phyloP scores from a whole-genome alignment of 92 coral and sea anemone species.

The Nematostella vectensis region DNA sequence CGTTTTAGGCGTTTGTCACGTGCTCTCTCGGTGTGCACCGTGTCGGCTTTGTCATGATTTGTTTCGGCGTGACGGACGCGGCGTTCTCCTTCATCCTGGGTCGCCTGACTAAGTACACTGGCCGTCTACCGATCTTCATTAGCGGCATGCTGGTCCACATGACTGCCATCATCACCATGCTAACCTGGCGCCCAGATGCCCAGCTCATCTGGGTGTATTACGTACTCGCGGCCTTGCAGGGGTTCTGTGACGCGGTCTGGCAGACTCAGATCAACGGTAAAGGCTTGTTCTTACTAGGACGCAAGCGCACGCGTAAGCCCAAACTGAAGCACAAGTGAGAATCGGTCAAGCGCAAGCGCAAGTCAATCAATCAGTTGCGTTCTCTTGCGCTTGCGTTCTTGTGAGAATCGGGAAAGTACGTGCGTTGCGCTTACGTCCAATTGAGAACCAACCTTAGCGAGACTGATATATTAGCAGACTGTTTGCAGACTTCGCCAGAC shows the following conservation, averaged over 20 bases:
- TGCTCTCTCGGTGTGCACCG: constrained; percentile 94
- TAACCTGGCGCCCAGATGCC: constrained; percentile 72
- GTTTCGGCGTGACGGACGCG: constrained; percentile 96
- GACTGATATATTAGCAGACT: too few species aligned
- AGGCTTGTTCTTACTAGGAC: too few species aligned
- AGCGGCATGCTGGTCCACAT: constrained; percentile 80
- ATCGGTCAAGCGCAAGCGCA: too few species aligned
- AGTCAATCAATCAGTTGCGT: too few species aligned
- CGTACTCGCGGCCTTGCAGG: constrained; percentile 82
- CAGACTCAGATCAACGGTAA: constrained; percentile 98
- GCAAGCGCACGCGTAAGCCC: too few species aligned
- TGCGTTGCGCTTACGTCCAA: too few species aligned
- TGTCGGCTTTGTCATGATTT: constrained; percentile 95
- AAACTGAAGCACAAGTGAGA: too few species aligned
- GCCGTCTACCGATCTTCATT: constrained; percentile 78
- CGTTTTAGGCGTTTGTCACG: constrained; percentile 95
- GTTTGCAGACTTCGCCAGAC: too few species aligned
- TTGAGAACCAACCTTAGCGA: too few species aligned
- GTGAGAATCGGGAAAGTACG: too few species aligned
- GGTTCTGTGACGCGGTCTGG: constrained; percentile 98
- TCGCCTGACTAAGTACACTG: constrained; percentile 81
- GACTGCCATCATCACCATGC: constrained; percentile 59
- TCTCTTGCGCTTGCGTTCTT: too few species aligned
- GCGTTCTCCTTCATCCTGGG: constrained; percentile 82
- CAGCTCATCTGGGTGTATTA: constrained; percentile 75